Percentiles rank a stretch among this genome's conserved stretches.
These are phyloP conservation scores for Pseudomugil tenellus DNA, from an alignment of 2,797 vertebrate species.

Conservation along the genomic window DNA sequence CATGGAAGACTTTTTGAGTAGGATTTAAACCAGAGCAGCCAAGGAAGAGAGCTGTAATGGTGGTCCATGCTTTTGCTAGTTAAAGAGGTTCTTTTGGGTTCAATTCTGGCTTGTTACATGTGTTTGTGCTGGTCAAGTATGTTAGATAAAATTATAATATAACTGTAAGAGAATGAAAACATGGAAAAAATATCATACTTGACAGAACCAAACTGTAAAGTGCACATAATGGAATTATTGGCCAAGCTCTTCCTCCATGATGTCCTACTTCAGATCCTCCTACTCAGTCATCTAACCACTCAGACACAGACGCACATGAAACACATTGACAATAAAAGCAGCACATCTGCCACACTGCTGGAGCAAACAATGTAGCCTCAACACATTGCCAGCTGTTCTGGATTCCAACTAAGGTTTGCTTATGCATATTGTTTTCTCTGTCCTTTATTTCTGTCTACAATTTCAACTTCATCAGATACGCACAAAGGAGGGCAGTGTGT, in stretches of 20 bases:
- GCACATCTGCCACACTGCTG: slow-evolving; percentile 80
- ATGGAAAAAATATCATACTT: slow-evolving; percentile 17
- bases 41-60: slow-evolving; percentile 63
- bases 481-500: slow-evolving; percentile 63
- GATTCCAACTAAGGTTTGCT: slow-evolving; percentile 63
- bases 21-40: slow-evolving; percentile 53
- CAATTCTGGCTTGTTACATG: neutral
- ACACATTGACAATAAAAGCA: slow-evolving; percentile 57
- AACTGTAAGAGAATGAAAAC: slow-evolving; percentile 5
- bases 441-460: slow-evolving; percentile 52
- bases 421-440: slow-evolving; percentile 63
- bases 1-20: slow-evolving; percentile 23
- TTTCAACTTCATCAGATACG: slow-evolving; percentile 74
- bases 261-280: slow-evolving; percentile 37
- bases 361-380: slow-evolving; percentile 69
- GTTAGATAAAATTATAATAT: slow-evolving; percentile 33
- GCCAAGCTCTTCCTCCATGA: slow-evolving; percentile 43
- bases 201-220: slow-evolving; percentile 39
- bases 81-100: slow-evolving; percentile 34
- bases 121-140: neutral
- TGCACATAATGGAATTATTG: slow-evolving; percentile 61
- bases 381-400: slow-evolving; percentile 64
- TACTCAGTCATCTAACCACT: slow-evolving; percentile 24
- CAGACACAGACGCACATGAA: slow-evolving; percentile 22
- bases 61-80: slow-evolving; percentile 59